These are phyloP conservation scores for Mus pahari DNA, from an alignment of 2,113 vertebrate genomes.

Conservation along the genomic window DNA sequence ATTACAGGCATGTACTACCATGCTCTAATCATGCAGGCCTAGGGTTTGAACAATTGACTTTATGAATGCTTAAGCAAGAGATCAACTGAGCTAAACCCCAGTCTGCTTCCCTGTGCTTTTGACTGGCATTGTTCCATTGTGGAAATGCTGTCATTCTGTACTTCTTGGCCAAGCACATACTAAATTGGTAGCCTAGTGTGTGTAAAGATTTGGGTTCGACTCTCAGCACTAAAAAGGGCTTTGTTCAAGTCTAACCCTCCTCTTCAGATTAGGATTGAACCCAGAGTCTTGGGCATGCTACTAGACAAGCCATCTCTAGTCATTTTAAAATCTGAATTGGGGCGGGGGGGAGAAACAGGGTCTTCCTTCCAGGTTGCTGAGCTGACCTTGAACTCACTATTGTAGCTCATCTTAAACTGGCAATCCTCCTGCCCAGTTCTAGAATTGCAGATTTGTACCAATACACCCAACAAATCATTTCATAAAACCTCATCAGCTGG, in stretches of 20 bases:
- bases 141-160: not conserved
- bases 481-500: slow-evolving; percentile 31
- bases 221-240: not conserved
- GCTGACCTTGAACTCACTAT: not conserved
- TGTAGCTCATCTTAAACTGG: not conserved
- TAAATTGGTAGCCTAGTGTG: not conserved
- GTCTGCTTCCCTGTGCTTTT: not conserved
- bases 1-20: not conserved
- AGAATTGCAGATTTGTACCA: not conserved
- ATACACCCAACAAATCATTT: not conserved
- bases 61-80: not conserved
- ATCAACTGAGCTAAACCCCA: not conserved
- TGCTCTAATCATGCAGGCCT: not conserved
- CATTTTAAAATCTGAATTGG: not conserved
- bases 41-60: not conserved
- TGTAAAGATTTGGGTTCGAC: not conserved
- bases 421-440: not conserved
- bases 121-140: not conserved
- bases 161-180: not conserved
- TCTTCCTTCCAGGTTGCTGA: not conserved
- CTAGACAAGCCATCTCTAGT: not conserved
- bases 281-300: not conserved
- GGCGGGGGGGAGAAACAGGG: not conserved
- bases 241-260: not conserved
- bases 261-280: not conserved